Base-by-base conservation (phyloP, 1,140 invertebrate species). In the Scaptomyza pallida region DNA sequence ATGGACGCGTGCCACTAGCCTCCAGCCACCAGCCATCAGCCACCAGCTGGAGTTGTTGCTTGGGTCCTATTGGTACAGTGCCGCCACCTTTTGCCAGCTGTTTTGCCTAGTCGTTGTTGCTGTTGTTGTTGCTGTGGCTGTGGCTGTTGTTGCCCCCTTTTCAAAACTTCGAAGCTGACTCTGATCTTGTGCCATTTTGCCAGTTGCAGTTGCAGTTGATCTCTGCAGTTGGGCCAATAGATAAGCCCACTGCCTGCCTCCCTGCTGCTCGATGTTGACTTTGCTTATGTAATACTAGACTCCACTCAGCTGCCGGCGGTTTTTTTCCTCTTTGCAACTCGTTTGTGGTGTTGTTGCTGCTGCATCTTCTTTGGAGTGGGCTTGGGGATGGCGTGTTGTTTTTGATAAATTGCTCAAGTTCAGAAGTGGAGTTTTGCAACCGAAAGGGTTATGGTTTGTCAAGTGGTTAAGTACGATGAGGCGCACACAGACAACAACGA, bases 281-380 rank as follows among this genome's bases (percentile, higher is more conserved):
- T 71, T 65, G 81, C 78, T 86, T 86, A 82, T 86, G 82, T 88
- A 88, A 86, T 81, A 82, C 82, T 77, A 73, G 71, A 78, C 73
- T 80, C 63, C 57, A 48, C 65, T 78, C 70, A 63, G 59, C 55
- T 56, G 59, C 72, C 59, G 62, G 69, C 65, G 62, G 44, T 62
- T 50, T 59, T 15, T 21, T 50, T 33, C n/a, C 43, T 37, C 26
- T 41, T 71, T 59, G 15, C 33, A 35, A n/a, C 9, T 8, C 30
- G 30, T 26, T 35, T 35, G n/a, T n/a, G n/a, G n/a, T 35, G 33
- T 12, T 30, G 15, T 41, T 72, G 77, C 56, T 56, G 52, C 33
- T 19, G 67, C 50, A 56, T 47, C 69, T 61, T 48, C 41, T 63
- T 16, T 26, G n/a, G n/a, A n/a, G n/a, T 47, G 10, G 33, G 54